Evolutionary conservation across 37 sponge, comb jelly and placozoan species (phyloP).

Genomic region (Ephydatia muelleri): DNA sequence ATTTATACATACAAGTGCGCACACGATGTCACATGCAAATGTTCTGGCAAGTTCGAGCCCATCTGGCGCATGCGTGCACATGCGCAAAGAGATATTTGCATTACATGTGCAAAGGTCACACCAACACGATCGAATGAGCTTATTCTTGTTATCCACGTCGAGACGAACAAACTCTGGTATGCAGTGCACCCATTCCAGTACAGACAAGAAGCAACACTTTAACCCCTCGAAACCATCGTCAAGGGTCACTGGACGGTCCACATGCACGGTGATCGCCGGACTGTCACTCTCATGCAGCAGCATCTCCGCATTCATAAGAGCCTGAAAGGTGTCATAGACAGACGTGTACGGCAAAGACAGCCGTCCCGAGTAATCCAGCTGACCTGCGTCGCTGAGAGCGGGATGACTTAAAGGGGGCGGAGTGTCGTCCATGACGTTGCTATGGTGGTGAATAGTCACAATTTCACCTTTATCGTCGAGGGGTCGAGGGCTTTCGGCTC

Average conservation of each 20-base stretch:
- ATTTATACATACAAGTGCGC: too few relatives aligned
- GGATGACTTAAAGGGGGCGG: not conserved
- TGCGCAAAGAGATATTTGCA: too few relatives aligned
- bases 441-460: not conserved
- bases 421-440: not conserved
- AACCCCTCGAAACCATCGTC: conserved; percentile 31
- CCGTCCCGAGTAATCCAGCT: too few relatives aligned
- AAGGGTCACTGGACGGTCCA: not conserved
- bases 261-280: not conserved
- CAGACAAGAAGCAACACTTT: conserved; percentile 36
- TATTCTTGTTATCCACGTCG: conserved; percentile 60
- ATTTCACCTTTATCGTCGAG: not conserved
- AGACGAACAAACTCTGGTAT: conserved; percentile 62
- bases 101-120: conserved; percentile 54
- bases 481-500: not conserved
- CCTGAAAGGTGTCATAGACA: not conserved
- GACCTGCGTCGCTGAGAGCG: not conserved
- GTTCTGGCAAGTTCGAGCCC: too few relatives aligned
- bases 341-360: not conserved
- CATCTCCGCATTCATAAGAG: conserved; percentile 16
- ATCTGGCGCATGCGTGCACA: too few relatives aligned
- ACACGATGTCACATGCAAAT: too few relatives aligned
- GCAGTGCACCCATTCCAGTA: conserved; percentile 79
- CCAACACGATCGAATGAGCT: conserved; percentile 51
- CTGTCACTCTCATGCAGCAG: not conserved